These are phyloP conservation scores for Parauchenoglanis ngamensis DNA, from an alignment of 2,797 vertebrate species.

Conservation along the genomic window DNA sequence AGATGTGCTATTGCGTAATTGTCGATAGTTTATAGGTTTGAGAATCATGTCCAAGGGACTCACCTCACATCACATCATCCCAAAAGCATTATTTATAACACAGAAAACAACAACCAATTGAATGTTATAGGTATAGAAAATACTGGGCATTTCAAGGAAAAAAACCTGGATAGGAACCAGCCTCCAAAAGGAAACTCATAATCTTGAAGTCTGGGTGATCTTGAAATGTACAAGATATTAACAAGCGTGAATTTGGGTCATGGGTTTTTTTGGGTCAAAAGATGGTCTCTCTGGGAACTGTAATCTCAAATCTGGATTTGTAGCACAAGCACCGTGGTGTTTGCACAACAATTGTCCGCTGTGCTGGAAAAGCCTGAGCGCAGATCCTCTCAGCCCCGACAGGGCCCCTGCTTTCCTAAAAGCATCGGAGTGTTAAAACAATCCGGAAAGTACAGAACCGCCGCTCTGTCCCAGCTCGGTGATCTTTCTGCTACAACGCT, in stretches of 20 bases:
- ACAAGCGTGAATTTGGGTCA: neutral
- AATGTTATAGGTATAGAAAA: no score
- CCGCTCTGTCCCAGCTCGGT: neutral
- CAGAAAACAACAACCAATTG: neutral
- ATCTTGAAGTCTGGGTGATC: neutral
- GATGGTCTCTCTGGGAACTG: neutral
- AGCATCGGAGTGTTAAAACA: slow-evolving; percentile 37
- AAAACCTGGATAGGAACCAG: no score
- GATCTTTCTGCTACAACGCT: neutral
- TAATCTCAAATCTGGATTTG: slow-evolving; percentile 63
- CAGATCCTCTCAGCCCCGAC: neutral
- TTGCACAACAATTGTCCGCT: slow-evolving; percentile 57
- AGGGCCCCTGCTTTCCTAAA: slow-evolving; percentile 1
- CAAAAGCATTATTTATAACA: neutral
- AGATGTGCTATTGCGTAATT: neutral
- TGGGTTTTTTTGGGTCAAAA: neutral
- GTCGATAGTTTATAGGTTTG: neutral
- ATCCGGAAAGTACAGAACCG: slow-evolving; percentile 39
- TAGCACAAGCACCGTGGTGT: slow-evolving; percentile 38
- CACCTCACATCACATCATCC: neutral
- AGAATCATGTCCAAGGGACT: neutral
- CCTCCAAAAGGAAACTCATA: neutral
- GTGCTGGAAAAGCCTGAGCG: slow-evolving; percentile 5
- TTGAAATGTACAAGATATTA: neutral
- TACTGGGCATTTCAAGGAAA: neutral